These are phyloP conservation scores for Acanthaster planci DNA, from an alignment of 35 echinoderm and acorn worm genomes.

Conservation along the genomic window DNA sequence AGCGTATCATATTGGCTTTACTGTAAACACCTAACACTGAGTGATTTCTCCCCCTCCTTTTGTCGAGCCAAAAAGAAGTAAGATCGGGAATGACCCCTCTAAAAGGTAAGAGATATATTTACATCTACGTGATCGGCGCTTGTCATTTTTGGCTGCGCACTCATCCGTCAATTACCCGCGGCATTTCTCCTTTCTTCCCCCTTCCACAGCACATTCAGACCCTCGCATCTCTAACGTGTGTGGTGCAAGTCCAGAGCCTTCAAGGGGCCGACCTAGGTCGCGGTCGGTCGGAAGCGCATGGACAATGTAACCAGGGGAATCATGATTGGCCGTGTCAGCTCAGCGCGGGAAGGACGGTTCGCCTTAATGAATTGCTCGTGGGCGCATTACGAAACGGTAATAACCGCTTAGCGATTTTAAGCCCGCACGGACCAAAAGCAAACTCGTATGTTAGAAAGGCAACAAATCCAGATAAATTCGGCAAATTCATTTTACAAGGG, in stretches of 20 bases:
- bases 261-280: neutral
- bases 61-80: no score
- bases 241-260: no score
- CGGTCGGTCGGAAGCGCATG: neutral
- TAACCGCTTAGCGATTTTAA: conserved; percentile 12
- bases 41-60: no score
- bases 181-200: neutral
- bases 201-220: neutral
- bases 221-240: neutral
- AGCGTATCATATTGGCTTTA: no score
- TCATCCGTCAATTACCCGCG: conserved; percentile 1
- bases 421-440: neutral
- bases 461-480: no score
- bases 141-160: neutral
- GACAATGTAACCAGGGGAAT: neutral
- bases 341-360: neutral
- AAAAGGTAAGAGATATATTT: no score
- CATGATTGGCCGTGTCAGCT: conserved; percentile 1
- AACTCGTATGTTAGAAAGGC: no score
- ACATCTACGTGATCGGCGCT: neutral
- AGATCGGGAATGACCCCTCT: no score
- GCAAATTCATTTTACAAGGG: no score
- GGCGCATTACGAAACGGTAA: conserved; percentile 6
- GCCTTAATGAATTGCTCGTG: conserved; percentile 26
- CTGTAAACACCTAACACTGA: no score